Base-by-base conservation (phyloP, 2,888 invertebrate species). In the Acholoe squamosa region DNA sequence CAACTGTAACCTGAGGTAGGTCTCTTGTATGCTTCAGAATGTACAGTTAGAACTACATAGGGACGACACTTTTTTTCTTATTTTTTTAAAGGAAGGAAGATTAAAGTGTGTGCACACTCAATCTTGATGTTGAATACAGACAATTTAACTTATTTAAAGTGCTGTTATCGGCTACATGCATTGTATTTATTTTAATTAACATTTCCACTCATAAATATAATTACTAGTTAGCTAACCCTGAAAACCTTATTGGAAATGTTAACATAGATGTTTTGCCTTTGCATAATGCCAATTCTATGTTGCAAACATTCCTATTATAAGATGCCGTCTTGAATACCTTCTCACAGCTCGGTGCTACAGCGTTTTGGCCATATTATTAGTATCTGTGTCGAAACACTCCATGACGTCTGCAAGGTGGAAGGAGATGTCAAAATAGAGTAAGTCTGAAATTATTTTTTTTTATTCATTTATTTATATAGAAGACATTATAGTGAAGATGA, bases 361-460 rank as follows among this genome's bases (percentile, higher is more conserved):
- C 93, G 94, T 89, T 95, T 95, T 93, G 94, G 93, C 67, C 92
- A 92, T 71, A 95, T 95, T 71, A 92, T 95, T 88, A 95, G 93
- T 89, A 92, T 94, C 77, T 94, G 94, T 93, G 95, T 95, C 16
- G 95, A 95, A 90, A 94, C 95, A 25, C 92, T 95, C 89, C 95
- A 95, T 92, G 95, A 95, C 91, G 94, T 95, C 12, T 94, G 94
- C 91, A 93, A 92, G n/a, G 93, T 94, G 89, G 94, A 94, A 16
- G 92, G 91, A 14, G 90, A 89, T 52, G 71, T 61, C 43, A 80
- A 90, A 84, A 33, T 90, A 31, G 90, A 90, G 90, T 90, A 67
- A 67, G 90, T 76, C 25, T 16, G 1, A n/a, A 61, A 61, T 22
- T 61, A 25, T n/a, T n/a, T n/a, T n/a, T n/a, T n/a, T n/a, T n/a